Evolutionary conservation across 2,113 vertebrate species (phyloP), one percentile per base, ranked within the genome.

Genomic region (Abramis brama): DNA sequence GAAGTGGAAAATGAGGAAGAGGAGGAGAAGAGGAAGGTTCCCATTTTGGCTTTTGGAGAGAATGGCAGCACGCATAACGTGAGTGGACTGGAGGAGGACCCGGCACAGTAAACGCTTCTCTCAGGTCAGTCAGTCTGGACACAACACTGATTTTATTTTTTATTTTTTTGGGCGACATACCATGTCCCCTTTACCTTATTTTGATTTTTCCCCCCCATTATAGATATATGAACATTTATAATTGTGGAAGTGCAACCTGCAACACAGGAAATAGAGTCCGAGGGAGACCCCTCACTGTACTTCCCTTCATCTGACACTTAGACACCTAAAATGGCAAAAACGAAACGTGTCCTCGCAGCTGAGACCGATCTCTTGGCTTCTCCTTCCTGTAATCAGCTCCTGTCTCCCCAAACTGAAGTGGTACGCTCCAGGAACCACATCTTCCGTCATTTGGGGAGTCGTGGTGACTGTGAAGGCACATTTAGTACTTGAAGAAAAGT

Each of bases 11-110:
- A 90, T 36, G 96, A 96, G 94, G 87, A 43, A 43, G 43, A 94
- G 81, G 94, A 92, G 84, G 91, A 91, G 70, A 95, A 50, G 94
- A 95, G 0, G 94, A 94, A 73, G 94, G 94, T 94, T 91, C 95
- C 96, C 90, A 91, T 97, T 82, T 89, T 98, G 89, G 97, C 97
- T 91, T 99, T 99, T 93, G 95, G 93, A 89, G 97, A 97, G 86
- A 97, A 98, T 80, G 96, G 96, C 62, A 95, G 96, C 79, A 92
- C 95, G n/a, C 95, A 95, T 86, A 89, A 96, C 55, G 92, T 96
- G 89, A 94, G 95, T 91, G 95, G 95, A 90, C 91, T 95, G 89
- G 97, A 99, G 6, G 96, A 94, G 78, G 93, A 96, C 90, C 95
- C 97, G 57, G 93, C 94, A 83, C 96, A 96, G 97, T 87, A 43